Percentiles rank a stretch among this genome's conserved stretches.
These are phyloP conservation scores for Setipinna tenuifilis DNA, from an alignment of 2,797 vertebrate genomes.

Conservation along the genomic window DNA sequence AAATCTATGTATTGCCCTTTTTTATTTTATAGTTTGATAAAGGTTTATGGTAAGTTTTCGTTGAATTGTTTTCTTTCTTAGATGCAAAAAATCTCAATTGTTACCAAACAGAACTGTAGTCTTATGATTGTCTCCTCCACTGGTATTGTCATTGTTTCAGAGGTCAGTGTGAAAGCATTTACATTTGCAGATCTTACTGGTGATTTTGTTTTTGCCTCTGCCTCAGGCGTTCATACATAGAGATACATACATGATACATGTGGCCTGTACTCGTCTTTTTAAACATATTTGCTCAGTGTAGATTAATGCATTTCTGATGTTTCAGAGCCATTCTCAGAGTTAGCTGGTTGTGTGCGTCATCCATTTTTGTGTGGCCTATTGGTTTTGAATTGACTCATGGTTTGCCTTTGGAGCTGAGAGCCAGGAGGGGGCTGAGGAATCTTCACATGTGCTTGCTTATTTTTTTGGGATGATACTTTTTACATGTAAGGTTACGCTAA, in stretches of 20 bases:
- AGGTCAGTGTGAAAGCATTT: neutral
- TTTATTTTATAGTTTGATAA: constrained; percentile 7
- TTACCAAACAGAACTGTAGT: constrained; percentile 11
- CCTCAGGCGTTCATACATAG: neutral
- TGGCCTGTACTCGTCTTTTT: neutral
- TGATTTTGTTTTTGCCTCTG: neutral
- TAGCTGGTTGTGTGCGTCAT: neutral
- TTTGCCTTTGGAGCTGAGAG: neutral
- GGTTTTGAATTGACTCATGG: neutral
- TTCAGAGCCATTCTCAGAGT: neutral
- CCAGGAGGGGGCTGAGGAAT: neutral
- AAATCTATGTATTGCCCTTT: neutral
- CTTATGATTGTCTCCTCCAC: neutral
- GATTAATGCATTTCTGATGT: neutral
- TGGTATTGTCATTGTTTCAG: constrained; percentile 5
- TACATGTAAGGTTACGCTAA: constrained; percentile 14
- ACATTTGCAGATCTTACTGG: neutral
- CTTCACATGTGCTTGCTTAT: constrained; percentile 8
- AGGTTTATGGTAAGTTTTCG: constrained; percentile 1
- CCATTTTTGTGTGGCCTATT: constrained; percentile 10
- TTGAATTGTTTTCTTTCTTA: neutral
- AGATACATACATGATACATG: neutral
- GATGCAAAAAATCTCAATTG: constrained; percentile 13
- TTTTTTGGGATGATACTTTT: constrained; percentile 18
- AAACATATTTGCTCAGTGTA: constrained; percentile 13